These are phyloP conservation scores for Halcyon malimbica DNA, from an alignment of 2,113 vertebrate genomes.

Conservation along the genomic window DNA sequence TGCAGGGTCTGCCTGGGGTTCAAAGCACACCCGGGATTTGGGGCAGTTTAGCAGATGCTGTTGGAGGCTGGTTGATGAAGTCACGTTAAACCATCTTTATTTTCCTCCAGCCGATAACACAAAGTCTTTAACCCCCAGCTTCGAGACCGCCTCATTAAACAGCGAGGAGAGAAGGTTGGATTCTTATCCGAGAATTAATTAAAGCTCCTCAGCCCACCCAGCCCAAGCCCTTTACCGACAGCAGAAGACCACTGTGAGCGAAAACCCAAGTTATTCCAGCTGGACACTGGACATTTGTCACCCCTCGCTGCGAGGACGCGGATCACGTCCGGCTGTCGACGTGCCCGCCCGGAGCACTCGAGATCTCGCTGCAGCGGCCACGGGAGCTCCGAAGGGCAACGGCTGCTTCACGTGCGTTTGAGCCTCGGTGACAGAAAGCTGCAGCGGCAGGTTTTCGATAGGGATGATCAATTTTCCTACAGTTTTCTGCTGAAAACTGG, in stretches of 20 bases:
- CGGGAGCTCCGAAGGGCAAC: background rate
- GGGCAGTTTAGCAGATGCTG: background rate
- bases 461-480: background rate
- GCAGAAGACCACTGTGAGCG: background rate
- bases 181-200: background rate
- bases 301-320: rapidly evolving
- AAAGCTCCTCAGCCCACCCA: background rate
- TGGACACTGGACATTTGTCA: background rate
- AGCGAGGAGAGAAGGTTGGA: background rate
- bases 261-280: background rate
- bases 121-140: slow-evolving; percentile 23
- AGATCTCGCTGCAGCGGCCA: background rate
- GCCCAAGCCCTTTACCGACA: background rate
- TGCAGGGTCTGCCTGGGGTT: background rate
- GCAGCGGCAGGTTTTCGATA: background rate
- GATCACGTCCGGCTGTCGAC: background rate
- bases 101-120: slow-evolving; percentile 9
- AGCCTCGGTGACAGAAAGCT: background rate
- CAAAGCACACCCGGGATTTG: background rate
- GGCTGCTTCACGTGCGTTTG: rapidly evolving
- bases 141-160: slow-evolving; percentile 16
- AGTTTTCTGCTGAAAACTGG: background rate
- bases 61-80: background rate
- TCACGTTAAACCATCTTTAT: background rate
- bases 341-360: background rate